phyloP scores from a whole-genome alignment of 2,113 vertebrate genomes.

The Siniperca knerii region DNA sequence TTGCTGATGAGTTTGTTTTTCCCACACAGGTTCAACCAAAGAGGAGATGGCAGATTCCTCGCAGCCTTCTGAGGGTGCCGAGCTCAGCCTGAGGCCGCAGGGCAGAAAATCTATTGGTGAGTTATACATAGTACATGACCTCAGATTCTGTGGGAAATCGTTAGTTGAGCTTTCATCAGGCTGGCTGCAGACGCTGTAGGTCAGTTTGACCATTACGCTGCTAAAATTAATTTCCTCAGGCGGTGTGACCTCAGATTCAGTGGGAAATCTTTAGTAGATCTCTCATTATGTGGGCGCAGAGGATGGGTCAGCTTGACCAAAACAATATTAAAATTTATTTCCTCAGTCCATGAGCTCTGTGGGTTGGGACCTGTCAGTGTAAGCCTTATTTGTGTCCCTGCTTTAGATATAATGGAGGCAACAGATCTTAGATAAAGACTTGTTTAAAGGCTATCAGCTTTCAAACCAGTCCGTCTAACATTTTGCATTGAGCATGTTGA shows the following conservation, averaged over 20 bases:
- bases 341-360: neutral
- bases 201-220: slow-evolving; percentile 36
- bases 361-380: neutral
- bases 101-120: slow-evolving; percentile 84
- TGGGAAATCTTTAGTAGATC: slow-evolving; percentile 29
- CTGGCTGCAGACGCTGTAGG: slow-evolving; percentile 21
- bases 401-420: slow-evolving; percentile 3
- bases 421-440: neutral
- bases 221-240: slow-evolving; percentile 58
- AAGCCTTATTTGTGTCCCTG: neutral
- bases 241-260: slow-evolving; percentile 44
- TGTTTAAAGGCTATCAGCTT: neutral
- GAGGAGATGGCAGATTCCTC: slow-evolving; percentile 79
- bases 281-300: slow-evolving; percentile 44
- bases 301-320: slow-evolving; percentile 12
- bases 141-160: slow-evolving; percentile 23
- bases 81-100: slow-evolving; percentile 79
- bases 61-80: slow-evolving; percentile 73
- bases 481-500: neutral
- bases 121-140: slow-evolving; percentile 42
- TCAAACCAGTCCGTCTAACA: neutral
- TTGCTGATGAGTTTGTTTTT: neutral
- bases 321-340: slow-evolving; percentile 43
- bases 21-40: slow-evolving; percentile 79
- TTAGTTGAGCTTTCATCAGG: slow-evolving; percentile 41